Evolutionary conservation across 2,888 invertebrate species (phyloP).

Genomic region (Serripes groenlandicus): DNA sequence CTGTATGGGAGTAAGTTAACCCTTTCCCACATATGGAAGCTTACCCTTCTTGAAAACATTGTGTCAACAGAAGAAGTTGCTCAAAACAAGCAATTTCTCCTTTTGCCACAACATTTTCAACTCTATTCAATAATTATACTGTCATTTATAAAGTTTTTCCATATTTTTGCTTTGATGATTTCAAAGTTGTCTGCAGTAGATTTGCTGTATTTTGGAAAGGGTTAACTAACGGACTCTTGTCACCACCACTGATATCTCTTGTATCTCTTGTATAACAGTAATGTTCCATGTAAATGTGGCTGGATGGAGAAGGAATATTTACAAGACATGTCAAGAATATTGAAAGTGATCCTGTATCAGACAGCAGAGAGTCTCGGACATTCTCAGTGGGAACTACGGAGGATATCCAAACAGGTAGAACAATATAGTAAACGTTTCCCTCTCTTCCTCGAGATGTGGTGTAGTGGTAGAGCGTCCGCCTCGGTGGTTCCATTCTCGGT

Average conservation of each 20-base stretch:
- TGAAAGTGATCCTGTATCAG: constrained; percentile 78
- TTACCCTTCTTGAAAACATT: not conserved
- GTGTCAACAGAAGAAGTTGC: not conserved
- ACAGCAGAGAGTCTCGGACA: constrained; percentile 83
- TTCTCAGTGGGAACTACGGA: constrained; percentile 82
- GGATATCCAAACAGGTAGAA: constrained; percentile 85
- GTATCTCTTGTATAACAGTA: not conserved
- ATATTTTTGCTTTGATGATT: too few species aligned
- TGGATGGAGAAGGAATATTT: constrained; percentile 69
- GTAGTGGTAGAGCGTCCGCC: too few species aligned
- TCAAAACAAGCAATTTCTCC: not conserved
- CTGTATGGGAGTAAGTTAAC: not conserved
- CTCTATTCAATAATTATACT: too few species aligned
- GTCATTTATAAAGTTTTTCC: too few species aligned
- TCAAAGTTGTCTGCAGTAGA: not conserved
- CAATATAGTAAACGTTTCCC: too few species aligned
- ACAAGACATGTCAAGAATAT: constrained; percentile 68
- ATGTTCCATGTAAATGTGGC: constrained; percentile 39
- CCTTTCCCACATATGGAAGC: not conserved
- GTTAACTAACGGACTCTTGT: too few species aligned
- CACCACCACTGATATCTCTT: not conserved
- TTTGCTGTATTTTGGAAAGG: too few species aligned
- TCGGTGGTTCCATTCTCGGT: too few species aligned
- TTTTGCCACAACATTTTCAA: constrained; percentile 1
- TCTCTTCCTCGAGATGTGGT: too few species aligned